phyloP scores from a whole-genome alignment of 2,888 invertebrate species.

The Abrostola triplasia region DNA sequence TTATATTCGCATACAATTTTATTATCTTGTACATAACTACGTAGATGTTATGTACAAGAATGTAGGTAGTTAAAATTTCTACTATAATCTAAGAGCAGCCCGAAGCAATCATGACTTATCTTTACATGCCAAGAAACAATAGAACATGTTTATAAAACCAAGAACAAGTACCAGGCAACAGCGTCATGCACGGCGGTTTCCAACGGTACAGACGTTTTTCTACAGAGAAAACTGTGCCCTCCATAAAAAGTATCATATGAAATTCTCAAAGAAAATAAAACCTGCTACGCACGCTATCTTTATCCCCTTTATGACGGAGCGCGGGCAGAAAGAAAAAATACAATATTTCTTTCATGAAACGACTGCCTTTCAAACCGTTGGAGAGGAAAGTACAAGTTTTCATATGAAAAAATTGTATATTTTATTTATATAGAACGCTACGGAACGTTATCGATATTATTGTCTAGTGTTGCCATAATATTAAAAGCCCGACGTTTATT shows the following conservation, averaged over 20 bases:
- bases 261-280: slow-evolving; percentile 65
- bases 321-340: slow-evolving; percentile 55
- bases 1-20: too few relatives aligned
- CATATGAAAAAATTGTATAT: slow-evolving; percentile 58
- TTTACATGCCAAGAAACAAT: slow-evolving; percentile 6
- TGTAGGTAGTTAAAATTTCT: background rate
- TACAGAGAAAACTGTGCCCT: slow-evolving; percentile 29
- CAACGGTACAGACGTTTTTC: slow-evolving; percentile 39
- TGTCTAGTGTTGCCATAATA: slow-evolving; percentile 47
- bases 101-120: too few relatives aligned
- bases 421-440: slow-evolving; percentile 23
- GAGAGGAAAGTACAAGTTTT: slow-evolving; percentile 66
- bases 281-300: slow-evolving; percentile 51
- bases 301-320: slow-evolving; percentile 60
- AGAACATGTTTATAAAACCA: slow-evolving; percentile 12
- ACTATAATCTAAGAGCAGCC: too few relatives aligned
- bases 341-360: slow-evolving; percentile 60
- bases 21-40: too few relatives aligned
- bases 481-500: slow-evolving; percentile 15
- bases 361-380: slow-evolving; percentile 58
- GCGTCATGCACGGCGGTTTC: slow-evolving; percentile 30
- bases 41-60: background rate
- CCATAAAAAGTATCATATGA: slow-evolving; percentile 64
- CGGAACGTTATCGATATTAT: slow-evolving; percentile 29
- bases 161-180: slow-evolving; percentile 21